Evolutionary conservation across 2,797 vertebrate genomes (phyloP).

Genomic region (Paguma larvata): DNA sequence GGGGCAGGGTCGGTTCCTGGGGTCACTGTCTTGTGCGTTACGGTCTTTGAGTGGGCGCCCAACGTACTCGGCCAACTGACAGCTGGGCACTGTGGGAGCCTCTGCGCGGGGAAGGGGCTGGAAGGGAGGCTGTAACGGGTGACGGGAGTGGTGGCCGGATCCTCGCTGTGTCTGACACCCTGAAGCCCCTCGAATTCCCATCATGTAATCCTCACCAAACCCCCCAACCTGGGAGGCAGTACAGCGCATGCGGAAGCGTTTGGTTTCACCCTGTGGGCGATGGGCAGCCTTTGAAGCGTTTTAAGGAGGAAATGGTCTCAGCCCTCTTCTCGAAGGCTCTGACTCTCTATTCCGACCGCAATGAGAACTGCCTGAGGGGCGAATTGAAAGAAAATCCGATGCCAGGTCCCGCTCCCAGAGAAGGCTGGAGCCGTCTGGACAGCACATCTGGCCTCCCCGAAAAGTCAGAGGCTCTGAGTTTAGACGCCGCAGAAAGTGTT

Average conservation of each 20-base stretch:
- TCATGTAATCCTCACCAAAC: not conserved
- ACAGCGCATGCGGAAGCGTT: not conserved
- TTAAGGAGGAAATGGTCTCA: not conserved
- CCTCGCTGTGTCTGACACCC: not conserved
- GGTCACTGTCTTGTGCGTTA: not conserved
- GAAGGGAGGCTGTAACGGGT: not conserved
- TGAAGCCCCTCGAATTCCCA: rapidly evolving
- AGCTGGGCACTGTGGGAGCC: rapidly evolving
- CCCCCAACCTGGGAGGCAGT: not conserved
- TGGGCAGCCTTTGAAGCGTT: not conserved
- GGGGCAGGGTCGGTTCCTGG: not conserved
- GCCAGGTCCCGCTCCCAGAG: not conserved
- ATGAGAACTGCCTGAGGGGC: not conserved
- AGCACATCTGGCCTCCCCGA: rapidly evolving
- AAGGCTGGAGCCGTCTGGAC: rapidly evolving
- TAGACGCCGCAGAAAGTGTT: not conserved
- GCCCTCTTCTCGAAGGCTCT: not conserved
- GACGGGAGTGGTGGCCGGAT: not conserved
- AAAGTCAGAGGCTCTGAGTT: not conserved
- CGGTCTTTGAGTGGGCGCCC: rapidly evolving
- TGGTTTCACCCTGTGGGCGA: rapidly evolving
- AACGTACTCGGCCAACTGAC: rapidly evolving
- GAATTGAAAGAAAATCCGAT: not conserved
- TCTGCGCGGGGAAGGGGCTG: rapidly evolving
- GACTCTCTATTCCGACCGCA: not conserved